These are phyloP conservation scores for Alligator mississippiensis DNA, from an alignment of 2,113 vertebrate genomes.

Conservation along the genomic window DNA sequence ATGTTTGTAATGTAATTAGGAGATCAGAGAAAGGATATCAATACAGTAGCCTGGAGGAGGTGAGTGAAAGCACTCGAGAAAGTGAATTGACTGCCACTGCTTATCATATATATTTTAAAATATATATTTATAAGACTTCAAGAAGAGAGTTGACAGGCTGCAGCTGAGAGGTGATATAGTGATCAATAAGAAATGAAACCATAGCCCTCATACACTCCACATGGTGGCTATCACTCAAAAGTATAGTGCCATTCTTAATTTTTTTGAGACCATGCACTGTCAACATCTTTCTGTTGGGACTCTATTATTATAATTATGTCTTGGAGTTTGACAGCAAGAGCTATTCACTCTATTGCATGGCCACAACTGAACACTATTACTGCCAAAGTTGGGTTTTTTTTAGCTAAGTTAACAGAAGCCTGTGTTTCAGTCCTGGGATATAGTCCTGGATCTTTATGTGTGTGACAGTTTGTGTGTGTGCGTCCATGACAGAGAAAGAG, in stretches of 20 bases:
- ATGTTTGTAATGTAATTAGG: background rate
- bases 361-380: background rate
- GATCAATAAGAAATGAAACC: background rate
- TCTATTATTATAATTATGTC: background rate
- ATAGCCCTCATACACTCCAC: background rate
- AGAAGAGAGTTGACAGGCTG: background rate
- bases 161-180: background rate
- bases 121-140: background rate
- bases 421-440: background rate
- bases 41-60: fast-evolving
- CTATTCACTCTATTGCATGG: background rate
- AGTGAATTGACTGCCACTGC: fast-evolving
- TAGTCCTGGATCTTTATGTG: background rate
- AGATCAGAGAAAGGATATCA: background rate
- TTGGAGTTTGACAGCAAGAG: background rate
- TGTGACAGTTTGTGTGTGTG: no score
- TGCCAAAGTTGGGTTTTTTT: background rate
- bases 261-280: background rate
- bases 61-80: background rate
- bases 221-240: background rate
- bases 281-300: background rate
- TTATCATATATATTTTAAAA: background rate
- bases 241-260: background rate
- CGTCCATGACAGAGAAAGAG: no score
- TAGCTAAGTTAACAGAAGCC: background rate